These are phyloP conservation scores for Cheirogaleus medius DNA, from an alignment of 2,113 vertebrate genomes.

Conservation along the genomic window DNA sequence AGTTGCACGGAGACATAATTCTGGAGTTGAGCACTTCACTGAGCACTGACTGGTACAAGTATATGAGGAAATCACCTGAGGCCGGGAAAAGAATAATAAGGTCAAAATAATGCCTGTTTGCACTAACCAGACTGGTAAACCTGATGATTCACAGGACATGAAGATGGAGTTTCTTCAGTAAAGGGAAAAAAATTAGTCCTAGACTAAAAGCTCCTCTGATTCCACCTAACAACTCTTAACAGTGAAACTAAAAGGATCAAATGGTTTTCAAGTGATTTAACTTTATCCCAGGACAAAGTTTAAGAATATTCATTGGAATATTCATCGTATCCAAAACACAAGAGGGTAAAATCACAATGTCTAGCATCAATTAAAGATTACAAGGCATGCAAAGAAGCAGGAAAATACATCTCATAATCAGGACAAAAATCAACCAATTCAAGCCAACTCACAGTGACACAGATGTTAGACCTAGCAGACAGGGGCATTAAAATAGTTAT, in stretches of 20 bases:
- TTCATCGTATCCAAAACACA: neutral
- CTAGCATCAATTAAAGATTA: slow-evolving; percentile 5
- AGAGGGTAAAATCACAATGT: neutral
- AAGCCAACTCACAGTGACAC: neutral
- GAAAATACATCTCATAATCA: neutral
- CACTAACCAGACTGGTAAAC: neutral
- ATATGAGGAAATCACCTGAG: neutral
- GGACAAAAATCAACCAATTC: neutral
- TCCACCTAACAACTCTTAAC: neutral
- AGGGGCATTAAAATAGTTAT: neutral
- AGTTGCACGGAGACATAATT: neutral
- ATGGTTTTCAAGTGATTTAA: neutral
- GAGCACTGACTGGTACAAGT: neutral
- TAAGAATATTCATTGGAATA: neutral
- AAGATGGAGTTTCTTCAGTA: neutral
- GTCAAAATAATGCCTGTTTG: neutral
- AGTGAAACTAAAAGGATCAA: neutral
- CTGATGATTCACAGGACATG: neutral
- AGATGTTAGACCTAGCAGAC: neutral
- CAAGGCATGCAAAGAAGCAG: neutral
- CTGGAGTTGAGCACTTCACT: neutral
- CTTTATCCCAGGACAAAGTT: neutral
- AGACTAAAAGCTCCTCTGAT: neutral
- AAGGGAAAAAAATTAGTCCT: neutral
- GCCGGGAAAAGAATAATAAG: neutral